Conservation (phyloP, 1,140 invertebrate genomes). For the Drosophila sp. region DNA sequence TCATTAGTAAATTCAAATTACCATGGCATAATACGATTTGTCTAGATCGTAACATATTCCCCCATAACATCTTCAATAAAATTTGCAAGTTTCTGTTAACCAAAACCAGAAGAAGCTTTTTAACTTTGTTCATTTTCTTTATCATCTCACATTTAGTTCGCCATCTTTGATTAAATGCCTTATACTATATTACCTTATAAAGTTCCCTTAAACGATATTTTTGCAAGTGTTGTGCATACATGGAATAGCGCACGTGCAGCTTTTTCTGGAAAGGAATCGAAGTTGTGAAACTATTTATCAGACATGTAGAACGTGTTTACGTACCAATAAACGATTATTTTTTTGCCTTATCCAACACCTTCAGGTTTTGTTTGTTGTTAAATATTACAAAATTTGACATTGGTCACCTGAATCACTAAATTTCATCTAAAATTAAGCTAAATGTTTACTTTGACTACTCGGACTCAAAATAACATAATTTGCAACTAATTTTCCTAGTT, state of each 20-base stretch:
- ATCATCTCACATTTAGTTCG: slow-evolving; percentile 26
- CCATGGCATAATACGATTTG: slow-evolving; percentile 76
- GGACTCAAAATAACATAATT: too few relatives aligned
- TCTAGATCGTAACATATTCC: slow-evolving; percentile 68
- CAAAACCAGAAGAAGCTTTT: not conserved
- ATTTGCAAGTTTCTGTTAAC: slow-evolving; percentile 56
- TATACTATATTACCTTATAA: slow-evolving; percentile 47
- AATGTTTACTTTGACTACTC: too few relatives aligned
- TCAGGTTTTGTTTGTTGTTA: too few relatives aligned
- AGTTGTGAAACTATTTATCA: not conserved
- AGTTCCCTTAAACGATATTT: slow-evolving; percentile 47
- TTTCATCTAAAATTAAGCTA: too few relatives aligned
- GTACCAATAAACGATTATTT: too few relatives aligned
- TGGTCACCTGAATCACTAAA: too few relatives aligned
- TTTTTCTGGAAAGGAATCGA: slow-evolving; percentile 64
- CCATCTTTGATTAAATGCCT: slow-evolving; percentile 34
- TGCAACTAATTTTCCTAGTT: too few relatives aligned
- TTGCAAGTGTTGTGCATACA: slow-evolving; percentile 46
- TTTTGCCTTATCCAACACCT: too few relatives aligned
- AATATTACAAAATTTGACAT: too few relatives aligned
- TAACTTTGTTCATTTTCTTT: too few relatives aligned
- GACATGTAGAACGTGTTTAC: too few relatives aligned
- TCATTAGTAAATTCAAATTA: slow-evolving; percentile 81
- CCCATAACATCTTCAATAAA: slow-evolving; percentile 73
- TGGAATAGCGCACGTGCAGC: slow-evolving; percentile 68